phyloP scores from a whole-genome alignment of 2,888 invertebrate species.

The Gerosis bhagava region DNA sequence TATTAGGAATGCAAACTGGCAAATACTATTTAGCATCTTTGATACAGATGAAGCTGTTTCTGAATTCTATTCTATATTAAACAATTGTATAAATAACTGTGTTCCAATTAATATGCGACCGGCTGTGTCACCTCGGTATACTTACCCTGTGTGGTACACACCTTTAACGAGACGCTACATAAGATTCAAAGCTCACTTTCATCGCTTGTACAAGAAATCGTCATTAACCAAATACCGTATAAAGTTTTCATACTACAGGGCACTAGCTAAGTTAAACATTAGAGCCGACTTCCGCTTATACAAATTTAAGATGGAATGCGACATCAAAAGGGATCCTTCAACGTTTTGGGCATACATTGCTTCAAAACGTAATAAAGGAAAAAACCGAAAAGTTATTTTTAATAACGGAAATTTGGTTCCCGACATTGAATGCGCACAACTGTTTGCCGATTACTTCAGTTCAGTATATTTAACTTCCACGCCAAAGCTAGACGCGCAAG shows the following conservation, averaged over 20 bases:
- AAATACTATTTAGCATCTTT: neutral
- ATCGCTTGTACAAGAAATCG: neutral
- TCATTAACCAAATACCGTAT: neutral
- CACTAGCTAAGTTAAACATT: constrained; percentile 6
- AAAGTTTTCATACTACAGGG: neutral
- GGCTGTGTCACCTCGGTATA: neutral
- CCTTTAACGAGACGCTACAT: constrained; percentile 1
- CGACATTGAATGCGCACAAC: no score
- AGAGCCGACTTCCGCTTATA: constrained; percentile 3
- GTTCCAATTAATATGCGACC: neutral
- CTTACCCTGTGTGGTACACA: constrained; percentile 3
- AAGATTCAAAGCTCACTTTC: neutral
- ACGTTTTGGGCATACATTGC: no score
- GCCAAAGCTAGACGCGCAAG: no score
- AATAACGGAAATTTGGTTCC: no score
- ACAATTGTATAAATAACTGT: constrained; percentile 7
- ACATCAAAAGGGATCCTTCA: no score
- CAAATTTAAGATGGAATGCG: neutral
- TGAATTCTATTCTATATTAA: neutral
- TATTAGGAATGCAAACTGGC: neutral
- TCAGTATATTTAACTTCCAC: no score
- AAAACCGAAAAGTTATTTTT: no score
- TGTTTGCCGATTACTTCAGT: no score
- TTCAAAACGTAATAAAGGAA: no score
- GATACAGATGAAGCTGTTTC: neutral